A percentile compares a stretch with the other conserved stretches of the same genome.
These are phyloP conservation scores for Perizoma affinitatum DNA, from an alignment of 2,888 invertebrate genomes.

Conservation along the genomic window DNA sequence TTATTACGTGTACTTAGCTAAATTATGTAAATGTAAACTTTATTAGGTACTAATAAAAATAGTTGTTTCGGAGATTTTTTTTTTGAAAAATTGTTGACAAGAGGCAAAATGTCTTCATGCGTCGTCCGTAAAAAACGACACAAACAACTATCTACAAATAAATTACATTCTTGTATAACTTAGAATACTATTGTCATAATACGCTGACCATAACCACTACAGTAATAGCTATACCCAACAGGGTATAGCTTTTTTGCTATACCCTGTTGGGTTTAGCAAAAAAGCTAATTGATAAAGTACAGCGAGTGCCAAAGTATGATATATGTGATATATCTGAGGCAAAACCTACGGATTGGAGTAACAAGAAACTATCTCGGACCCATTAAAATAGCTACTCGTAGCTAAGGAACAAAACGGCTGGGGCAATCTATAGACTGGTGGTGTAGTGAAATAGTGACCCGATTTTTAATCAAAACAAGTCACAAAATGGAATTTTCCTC, in stretches of 20 bases:
- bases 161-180: not conserved
- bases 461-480: too few relatives aligned
- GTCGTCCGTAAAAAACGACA: not conserved
- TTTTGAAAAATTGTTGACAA: too few relatives aligned
- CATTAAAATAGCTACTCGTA: conserved; percentile 15
- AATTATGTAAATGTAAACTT: too few relatives aligned
- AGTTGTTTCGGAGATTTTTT: too few relatives aligned
- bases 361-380: conserved; percentile 16
- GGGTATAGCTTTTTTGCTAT: not conserved
- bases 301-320: conserved; percentile 5
- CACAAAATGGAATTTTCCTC: too few relatives aligned
- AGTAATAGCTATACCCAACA: not conserved
- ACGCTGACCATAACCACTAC: too few relatives aligned
- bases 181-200: not conserved
- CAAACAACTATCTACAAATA: not conserved
- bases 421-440: conserved; percentile 2
- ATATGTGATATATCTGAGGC: conserved; percentile 12
- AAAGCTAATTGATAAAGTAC: conserved; percentile 18
- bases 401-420: not conserved
- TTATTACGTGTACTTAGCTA: too few relatives aligned
- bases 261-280: not conserved
- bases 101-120: not conserved
- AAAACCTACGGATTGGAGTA: conserved; percentile 4
- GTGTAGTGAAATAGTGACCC: too few relatives aligned
- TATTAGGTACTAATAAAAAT: too few relatives aligned